Evolutionary conservation across 2,113 vertebrate species (phyloP), one percentile per base, ranked within the genome.

Genomic region (Saccopteryx leptura): DNA sequence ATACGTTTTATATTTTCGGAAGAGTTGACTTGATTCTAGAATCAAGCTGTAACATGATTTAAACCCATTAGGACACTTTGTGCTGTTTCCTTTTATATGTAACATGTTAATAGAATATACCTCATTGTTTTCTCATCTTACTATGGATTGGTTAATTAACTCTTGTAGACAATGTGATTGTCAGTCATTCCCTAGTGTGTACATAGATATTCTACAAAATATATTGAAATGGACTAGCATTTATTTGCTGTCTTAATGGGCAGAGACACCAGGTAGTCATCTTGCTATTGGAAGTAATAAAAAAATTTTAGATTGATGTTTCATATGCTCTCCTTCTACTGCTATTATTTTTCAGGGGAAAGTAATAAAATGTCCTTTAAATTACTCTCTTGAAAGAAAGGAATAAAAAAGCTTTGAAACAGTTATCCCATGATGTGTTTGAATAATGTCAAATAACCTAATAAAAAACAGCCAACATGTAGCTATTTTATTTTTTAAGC

Each of bases 261-360:
- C 4, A 46, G 19, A 39, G 52, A 84, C 4, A 21, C 5, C 17
- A 48, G 9, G 15, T 50, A 83, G 63, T 14, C 74, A 52, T 92
- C 31, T 80, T 46, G 61, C 39, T 65, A 72, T 21, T 21, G 52
- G 69, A 75, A 12, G 8, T 69, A 92, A 66, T 11, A 92, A 26
- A 76, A 89, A 19, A 78, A 60, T 68, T 93, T 39, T 33, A 92
- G 66, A 81, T 33, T 46, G 24, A 71, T 18, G 15, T 78, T 95
- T 76, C 3, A 84, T 78, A 50, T 81, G 1, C 23, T 88, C n/a
- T 66, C 39, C 8, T 92, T 94, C 81, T 54, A 66, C 17, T 66
- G 4, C 46, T 81, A 48, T 79, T 91, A 93, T 83, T 94, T 95
- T 85, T 96, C 48, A 97, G 14, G 6, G 5, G 17, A 52, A 5